A percentile compares a stretch with the other conserved stretches of the same genome.
Conservation (phyloP, 2,888 invertebrate species). For the Zaprionus lineosus region DNA sequence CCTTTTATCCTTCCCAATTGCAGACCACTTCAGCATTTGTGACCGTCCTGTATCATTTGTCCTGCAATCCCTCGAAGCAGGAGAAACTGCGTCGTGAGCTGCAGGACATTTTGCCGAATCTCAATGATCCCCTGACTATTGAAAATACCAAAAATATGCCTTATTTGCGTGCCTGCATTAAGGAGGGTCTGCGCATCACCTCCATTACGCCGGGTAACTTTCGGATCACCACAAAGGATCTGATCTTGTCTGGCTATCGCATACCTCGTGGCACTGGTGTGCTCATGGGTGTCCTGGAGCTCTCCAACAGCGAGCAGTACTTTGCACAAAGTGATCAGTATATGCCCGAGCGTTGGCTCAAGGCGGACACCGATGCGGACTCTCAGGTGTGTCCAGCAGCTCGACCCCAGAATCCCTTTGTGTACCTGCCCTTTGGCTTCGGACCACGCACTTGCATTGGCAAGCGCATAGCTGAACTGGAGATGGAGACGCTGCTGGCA, state of each 20-base stretch:
- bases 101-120: slow-evolving; percentile 80
- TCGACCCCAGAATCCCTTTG: slow-evolving; percentile 72
- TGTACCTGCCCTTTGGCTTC: slow-evolving; percentile 87
- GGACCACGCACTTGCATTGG: slow-evolving; percentile 89
- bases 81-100: slow-evolving; percentile 86
- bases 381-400: slow-evolving; percentile 57
- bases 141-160: slow-evolving; percentile 84
- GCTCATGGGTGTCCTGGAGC: slow-evolving; percentile 88
- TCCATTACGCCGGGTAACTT: slow-evolving; percentile 86
- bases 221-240: slow-evolving; percentile 85
- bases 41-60: slow-evolving; percentile 82
- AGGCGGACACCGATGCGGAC: slow-evolving; percentile 46
- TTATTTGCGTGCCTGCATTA: slow-evolving; percentile 89
- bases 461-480: slow-evolving; percentile 89
- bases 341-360: slow-evolving; percentile 90
- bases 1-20: slow-evolving; percentile 58
- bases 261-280: slow-evolving; percentile 88
- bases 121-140: slow-evolving; percentile 81
- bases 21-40: slow-evolving; percentile 77
- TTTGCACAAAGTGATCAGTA: slow-evolving; percentile 86
- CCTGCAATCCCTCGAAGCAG: slow-evolving; percentile 87
- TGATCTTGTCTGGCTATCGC: slow-evolving; percentile 86
- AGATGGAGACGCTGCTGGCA: slow-evolving; percentile 85
- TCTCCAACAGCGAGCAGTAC: slow-evolving; percentile 85
- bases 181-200: slow-evolving; percentile 87